phyloP scores from a whole-genome alignment of 1,140 invertebrate genomes.

The Spodoptera frugiperda region DNA sequence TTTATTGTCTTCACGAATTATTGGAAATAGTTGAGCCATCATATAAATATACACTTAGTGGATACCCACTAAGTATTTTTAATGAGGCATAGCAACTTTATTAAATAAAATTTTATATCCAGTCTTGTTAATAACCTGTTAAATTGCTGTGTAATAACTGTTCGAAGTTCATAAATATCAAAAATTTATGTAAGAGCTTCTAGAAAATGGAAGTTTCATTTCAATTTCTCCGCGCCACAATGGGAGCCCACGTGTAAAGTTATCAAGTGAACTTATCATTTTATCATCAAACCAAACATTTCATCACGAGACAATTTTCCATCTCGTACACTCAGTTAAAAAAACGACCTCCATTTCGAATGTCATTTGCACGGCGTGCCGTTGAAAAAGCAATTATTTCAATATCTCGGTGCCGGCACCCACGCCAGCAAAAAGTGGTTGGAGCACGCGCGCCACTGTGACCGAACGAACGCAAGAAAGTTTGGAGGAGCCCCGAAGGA shows the following conservation, averaged over 20 bases:
- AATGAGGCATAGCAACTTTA: constrained; percentile 21
- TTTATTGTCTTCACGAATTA: constrained; percentile 75
- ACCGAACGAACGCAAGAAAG: constrained; percentile 70
- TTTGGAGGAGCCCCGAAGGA: constrained; percentile 73
- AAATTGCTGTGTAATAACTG: too few species aligned
- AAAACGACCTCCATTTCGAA: constrained; percentile 85
- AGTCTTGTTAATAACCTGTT: not conserved
- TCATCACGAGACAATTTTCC: constrained; percentile 78
- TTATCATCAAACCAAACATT: constrained; percentile 70
- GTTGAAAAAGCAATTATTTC: constrained; percentile 86
- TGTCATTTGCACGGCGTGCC: constrained; percentile 85
- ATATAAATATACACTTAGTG: constrained; percentile 34
- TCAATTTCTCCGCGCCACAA: not conserved
- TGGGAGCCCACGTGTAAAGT: constrained; percentile 21
- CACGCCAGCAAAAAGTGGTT: constrained; percentile 74
- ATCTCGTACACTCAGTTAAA: constrained; percentile 71
- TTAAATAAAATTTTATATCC: not conserved
- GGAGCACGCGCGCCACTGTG: constrained; percentile 78
- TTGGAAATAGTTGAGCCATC: constrained; percentile 44
- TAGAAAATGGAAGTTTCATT: not conserved
- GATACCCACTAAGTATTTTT: constrained; percentile 24
- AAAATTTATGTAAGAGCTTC: not conserved
- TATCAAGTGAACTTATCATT: constrained; percentile 45
- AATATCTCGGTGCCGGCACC: constrained; percentile 82
- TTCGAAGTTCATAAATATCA: not conserved